Evolutionary conservation across 2,888 invertebrate genomes (phyloP), one percentile per base, ranked within the genome.

Genomic region (Caenorhabditis plicata): DNA sequence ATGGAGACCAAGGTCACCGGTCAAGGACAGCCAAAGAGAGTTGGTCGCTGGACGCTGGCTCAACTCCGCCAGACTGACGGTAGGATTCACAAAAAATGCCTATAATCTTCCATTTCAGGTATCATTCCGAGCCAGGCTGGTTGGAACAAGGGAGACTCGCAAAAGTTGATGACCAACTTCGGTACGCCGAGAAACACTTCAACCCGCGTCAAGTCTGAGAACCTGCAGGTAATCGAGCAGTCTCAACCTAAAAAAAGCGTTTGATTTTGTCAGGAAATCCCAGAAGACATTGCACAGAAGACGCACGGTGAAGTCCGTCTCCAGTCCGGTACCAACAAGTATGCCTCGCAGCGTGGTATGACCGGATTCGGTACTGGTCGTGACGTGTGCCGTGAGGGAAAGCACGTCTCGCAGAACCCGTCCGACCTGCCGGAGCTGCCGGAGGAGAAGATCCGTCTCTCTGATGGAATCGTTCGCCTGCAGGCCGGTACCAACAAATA

Each of bases 121-220:
- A 81, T 81, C 63, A 81, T 81, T 64, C 81, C 81, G 46, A 68
- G 68, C 41, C 81, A 81, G 66, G 78, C 80, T 50, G 81, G 81
- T 64, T 81, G 81, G 81, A 81, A 81, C 73, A 80, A 75, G 73
- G 81, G 81, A 69, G 81, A 79, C 72, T 81, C 80, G 33, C 81
- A 81, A 63, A 80, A 79, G 68, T 51, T 77, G 68, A 81, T 81
- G 80, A 81, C 80, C 66, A 75, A 75, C 63, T 80, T 81, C 65
- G 81, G 81, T 58, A 80, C 80, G 26, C 80, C 80, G 26, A 69
- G 81, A 62, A 81, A 81, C 74, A 81, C 80, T 56, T 49, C 49
- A 49, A 72, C 74, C 23, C 58, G 72, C 29, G 72, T 80, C 58
- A 76, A 71, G 61, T 45, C 75, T 23, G 77, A 78, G 41, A 74